phyloP scores from a whole-genome alignment of 2,113 vertebrate genomes.

The Bubo scandiacus region DNA sequence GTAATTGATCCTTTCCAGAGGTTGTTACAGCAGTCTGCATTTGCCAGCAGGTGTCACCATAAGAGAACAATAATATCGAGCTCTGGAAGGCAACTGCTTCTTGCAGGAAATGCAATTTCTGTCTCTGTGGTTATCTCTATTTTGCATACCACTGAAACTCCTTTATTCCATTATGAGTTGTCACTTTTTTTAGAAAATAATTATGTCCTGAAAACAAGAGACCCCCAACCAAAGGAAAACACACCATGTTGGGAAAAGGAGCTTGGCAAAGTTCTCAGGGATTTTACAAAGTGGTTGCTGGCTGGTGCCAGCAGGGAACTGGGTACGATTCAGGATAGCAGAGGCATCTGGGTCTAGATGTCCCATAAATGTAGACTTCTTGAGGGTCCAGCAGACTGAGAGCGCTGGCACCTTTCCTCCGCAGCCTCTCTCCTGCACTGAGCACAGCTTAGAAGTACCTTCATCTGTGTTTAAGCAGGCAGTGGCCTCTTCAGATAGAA shows the following conservation, averaged over 20 bases:
- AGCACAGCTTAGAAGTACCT: fast-evolving
- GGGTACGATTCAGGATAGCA: background rate
- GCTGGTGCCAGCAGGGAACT: background rate
- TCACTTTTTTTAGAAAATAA: background rate
- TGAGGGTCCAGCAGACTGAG: background rate
- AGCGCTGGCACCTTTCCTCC: background rate
- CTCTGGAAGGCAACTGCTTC: background rate
- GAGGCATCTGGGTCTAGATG: background rate
- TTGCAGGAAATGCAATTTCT: background rate
- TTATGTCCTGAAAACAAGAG: background rate
- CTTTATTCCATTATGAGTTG: background rate
- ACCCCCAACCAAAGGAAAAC: background rate
- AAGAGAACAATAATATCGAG: conserved; percentile 24
- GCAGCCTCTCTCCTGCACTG: background rate
- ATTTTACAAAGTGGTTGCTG: background rate
- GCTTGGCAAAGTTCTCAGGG: background rate
- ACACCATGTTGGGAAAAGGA: background rate
- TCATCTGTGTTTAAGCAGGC: background rate
- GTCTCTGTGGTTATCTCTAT: background rate
- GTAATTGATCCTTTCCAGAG: background rate
- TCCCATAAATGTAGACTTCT: background rate
- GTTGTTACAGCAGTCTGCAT: background rate
- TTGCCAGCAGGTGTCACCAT: conserved; percentile 66
- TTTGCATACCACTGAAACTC: background rate
- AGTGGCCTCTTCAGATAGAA: background rate